phyloP scores from a whole-genome alignment of 2,797 vertebrate genomes.

The Vespertilio murinus region DNA sequence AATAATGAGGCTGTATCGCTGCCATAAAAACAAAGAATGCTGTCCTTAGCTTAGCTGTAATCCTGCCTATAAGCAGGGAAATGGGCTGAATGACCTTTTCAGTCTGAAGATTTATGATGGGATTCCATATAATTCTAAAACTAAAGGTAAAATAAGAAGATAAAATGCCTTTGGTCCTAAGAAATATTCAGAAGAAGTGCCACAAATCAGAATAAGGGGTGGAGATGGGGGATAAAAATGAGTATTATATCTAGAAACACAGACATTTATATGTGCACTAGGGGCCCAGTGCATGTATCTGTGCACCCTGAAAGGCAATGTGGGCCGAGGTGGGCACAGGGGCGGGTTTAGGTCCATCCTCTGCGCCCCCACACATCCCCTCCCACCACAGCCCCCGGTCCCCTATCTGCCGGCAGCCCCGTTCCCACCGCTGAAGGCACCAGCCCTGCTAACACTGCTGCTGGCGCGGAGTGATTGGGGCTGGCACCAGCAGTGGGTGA shows the following conservation, averaged over 20 bases:
- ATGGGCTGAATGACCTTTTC: slow-evolving; percentile 68
- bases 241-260: not conserved
- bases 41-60: slow-evolving; percentile 24
- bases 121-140: slow-evolving; percentile 59
- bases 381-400: no score
- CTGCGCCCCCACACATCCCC: no score
- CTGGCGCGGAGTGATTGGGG: no score
- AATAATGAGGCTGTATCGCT: slow-evolving; percentile 11
- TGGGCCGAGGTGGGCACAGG: no score
- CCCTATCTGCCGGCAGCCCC: no score
- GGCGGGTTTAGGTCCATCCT: no score
- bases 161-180: slow-evolving; percentile 30
- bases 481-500: no score
- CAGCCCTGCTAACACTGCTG: no score
- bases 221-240: not conserved
- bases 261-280: not conserved
- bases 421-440: no score
- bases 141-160: slow-evolving; percentile 58
- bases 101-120: slow-evolving; percentile 53
- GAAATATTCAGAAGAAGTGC: slow-evolving; percentile 36
- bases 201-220: not conserved
- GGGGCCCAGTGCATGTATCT: no score
- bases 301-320: no score
- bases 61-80: slow-evolving; percentile 35
- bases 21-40: slow-evolving; percentile 52